phyloP scores from a whole-genome alignment of 2,113 vertebrate genomes.

The Silurus asotus region DNA sequence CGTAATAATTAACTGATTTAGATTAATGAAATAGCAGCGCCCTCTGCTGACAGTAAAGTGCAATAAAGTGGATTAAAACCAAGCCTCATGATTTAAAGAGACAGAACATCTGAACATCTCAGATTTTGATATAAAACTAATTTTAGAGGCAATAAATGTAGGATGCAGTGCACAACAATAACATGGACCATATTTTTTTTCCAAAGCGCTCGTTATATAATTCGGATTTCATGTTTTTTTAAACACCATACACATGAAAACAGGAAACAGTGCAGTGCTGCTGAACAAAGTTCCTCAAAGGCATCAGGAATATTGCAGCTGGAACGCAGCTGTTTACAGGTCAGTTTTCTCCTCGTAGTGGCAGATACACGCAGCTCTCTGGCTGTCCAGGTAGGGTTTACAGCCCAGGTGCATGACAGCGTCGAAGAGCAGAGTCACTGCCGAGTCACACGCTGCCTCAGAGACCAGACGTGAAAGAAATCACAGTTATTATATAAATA shows the following conservation, averaged over 20 bases:
- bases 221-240: not conserved
- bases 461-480: not conserved
- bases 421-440: slow-evolving; percentile 89
- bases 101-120: too few species aligned
- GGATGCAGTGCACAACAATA: not conserved
- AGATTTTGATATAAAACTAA: not conserved
- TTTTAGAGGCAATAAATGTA: not conserved
- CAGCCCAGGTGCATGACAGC: slow-evolving; percentile 93
- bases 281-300: not conserved
- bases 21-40: not conserved
- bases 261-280: not conserved
- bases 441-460: slow-evolving; percentile 86
- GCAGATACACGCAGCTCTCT: slow-evolving; percentile 88
- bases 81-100: not conserved
- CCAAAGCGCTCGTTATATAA: not conserved
- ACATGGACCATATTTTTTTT: too few species aligned
- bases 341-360: slow-evolving; percentile 84
- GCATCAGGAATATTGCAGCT: not conserved
- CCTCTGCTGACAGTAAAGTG: not conserved
- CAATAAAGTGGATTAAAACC: not conserved
- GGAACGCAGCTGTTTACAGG: slow-evolving; percentile 69
- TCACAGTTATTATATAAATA: not conserved
- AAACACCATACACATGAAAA: not conserved
- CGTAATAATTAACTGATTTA: not conserved
- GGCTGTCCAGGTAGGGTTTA: slow-evolving; percentile 95